Percentiles rank a stretch among this genome's conserved stretches.
phyloP scores from a whole-genome alignment of 2,888 invertebrate genomes.

The Hydroisotoma schaefferi region DNA sequence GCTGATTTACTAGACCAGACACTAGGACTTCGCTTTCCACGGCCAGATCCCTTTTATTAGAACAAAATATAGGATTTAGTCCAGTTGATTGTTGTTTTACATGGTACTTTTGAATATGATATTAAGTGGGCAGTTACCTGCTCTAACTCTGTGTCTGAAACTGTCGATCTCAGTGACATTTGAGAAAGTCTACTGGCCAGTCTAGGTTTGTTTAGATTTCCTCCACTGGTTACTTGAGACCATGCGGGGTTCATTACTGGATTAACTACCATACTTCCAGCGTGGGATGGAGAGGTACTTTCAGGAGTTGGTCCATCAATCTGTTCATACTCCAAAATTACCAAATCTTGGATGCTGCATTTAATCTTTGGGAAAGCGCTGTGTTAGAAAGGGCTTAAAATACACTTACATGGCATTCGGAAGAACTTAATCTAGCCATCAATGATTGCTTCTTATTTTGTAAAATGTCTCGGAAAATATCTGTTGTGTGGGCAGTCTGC shows the following conservation, averaged over 20 bases:
- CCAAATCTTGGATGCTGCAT: neutral
- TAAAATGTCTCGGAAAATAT: conserved; percentile 90
- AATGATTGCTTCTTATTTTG: conserved; percentile 86
- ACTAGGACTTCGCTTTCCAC: conserved; percentile 76
- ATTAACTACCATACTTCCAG: conserved; percentile 65
- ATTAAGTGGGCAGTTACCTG: conserved; percentile 60
- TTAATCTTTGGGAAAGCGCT: too few relatives aligned
- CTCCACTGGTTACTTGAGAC: conserved; percentile 66
- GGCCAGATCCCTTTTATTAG: conserved; percentile 63
- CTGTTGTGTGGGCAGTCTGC: conserved; percentile 60
- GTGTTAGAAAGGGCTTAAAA: too few relatives aligned
- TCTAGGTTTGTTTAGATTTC: conserved; percentile 40
- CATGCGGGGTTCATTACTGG: conserved; percentile 76
- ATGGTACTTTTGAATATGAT: conserved; percentile 61
- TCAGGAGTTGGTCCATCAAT: conserved; percentile 33
- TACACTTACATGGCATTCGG: conserved; percentile 88
- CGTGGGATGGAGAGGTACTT: conserved; percentile 19
- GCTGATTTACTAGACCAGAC: conserved; percentile 92
- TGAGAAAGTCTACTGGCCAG: conserved; percentile 46
- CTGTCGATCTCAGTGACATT: conserved; percentile 74
- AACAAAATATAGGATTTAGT: too few relatives aligned
- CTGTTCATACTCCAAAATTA: too few relatives aligned
- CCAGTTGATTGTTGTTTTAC: too few relatives aligned
- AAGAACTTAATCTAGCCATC: conserved; percentile 80
- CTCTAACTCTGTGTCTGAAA: conserved; percentile 91